phyloP scores from a whole-genome alignment of 2,888 invertebrate genomes.

The Cheiracanthium punctorium region DNA sequence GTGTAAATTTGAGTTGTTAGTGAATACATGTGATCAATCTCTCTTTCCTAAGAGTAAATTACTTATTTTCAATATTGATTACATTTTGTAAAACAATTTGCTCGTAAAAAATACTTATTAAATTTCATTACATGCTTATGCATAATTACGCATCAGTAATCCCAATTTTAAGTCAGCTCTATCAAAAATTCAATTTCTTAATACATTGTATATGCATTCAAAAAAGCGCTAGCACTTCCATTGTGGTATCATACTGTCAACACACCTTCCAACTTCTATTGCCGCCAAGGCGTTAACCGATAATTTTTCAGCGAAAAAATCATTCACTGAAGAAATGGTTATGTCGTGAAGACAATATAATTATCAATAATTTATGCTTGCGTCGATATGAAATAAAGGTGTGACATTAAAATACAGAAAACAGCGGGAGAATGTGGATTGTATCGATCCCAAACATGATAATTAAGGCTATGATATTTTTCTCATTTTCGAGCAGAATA shows the following conservation, averaged over 20 bases:
- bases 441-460: background rate
- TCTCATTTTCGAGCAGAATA: background rate
- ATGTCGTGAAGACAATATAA: background rate
- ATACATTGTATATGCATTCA: background rate
- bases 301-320: background rate
- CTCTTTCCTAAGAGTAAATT: no score
- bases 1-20: no score
- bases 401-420: background rate
- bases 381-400: background rate
- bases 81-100: no score
- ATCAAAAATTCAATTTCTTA: background rate
- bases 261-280: background rate
- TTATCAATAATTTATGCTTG: background rate
- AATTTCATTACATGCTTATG: no score
- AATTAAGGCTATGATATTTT: background rate
- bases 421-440: background rate
- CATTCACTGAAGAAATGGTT: background rate
- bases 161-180: background rate
- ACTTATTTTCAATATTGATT: no score
- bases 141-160: background rate
- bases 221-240: background rate
- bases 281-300: background rate
- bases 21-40: no score
- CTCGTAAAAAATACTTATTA: no score
- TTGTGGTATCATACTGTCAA: background rate